These are phyloP conservation scores for Chrysocyon brachyurus DNA, from an alignment of 2,797 vertebrate genomes.

Conservation along the genomic window DNA sequence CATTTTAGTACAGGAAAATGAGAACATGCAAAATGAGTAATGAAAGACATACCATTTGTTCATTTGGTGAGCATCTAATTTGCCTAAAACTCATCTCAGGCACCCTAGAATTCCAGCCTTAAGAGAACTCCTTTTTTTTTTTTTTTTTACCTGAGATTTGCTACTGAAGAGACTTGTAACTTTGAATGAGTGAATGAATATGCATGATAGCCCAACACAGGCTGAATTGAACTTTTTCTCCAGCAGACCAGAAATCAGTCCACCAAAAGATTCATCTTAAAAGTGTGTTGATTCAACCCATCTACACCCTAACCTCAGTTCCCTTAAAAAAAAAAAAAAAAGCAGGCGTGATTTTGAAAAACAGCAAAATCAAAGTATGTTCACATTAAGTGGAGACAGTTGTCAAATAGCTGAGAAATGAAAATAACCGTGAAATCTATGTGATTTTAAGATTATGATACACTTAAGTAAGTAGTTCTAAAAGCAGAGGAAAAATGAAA, in stretches of 20 bases:
- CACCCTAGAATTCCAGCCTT: conserved; percentile 19
- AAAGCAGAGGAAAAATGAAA: neutral
- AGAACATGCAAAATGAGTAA: conserved; percentile 44
- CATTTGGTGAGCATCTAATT: conserved; percentile 47
- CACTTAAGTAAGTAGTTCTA: conserved; percentile 52
- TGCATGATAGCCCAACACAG: conserved; percentile 27
- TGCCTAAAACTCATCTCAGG: conserved; percentile 37
- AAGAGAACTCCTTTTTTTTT: conserved; percentile 3
- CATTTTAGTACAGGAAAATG: conserved; percentile 58
- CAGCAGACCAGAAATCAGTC: conserved; percentile 19
- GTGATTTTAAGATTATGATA: conserved; percentile 29
- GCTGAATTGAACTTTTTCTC: conserved; percentile 50
- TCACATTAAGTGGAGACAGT: conserved; percentile 39
- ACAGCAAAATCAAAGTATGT: conserved; percentile 39
- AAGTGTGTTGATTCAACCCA: neutral
- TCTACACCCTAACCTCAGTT: neutral
- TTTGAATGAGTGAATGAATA: conserved; percentile 46
- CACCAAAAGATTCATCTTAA: conserved; percentile 26
- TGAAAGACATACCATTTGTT: conserved; percentile 52
- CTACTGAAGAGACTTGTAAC: conserved; percentile 54
- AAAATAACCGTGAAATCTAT: conserved; percentile 50
- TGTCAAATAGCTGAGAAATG: conserved; percentile 55
- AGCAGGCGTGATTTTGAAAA: conserved; percentile 38
- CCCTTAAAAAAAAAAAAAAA: neutral
- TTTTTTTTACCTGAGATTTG: neutral